Evolutionary conservation across 2,797 vertebrate species (phyloP).

Genomic region (Thalassophryne amazonica): DNA sequence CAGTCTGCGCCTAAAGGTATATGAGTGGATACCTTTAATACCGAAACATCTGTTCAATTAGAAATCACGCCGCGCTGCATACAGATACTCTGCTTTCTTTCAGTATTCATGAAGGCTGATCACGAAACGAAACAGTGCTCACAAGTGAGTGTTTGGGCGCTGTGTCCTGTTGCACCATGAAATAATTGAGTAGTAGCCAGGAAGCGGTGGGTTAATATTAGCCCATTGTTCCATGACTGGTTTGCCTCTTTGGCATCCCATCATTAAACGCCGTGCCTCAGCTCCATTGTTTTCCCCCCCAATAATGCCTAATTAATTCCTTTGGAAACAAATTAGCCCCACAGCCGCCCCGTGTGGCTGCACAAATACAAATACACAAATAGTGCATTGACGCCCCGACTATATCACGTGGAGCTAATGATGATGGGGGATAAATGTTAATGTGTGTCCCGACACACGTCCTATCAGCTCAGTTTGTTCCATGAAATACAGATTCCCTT

Average conservation of each 20-base stretch:
- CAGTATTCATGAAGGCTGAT: conserved; percentile 18
- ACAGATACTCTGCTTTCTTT: conserved; percentile 21
- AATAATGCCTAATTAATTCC: conserved; percentile 69
- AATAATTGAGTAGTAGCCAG: conserved; percentile 56
- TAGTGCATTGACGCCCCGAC: conserved; percentile 1
- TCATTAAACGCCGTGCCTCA: conserved; percentile 56
- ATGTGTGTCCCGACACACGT: not conserved
- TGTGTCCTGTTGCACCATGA: conserved; percentile 26
- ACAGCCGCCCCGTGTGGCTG: conserved; percentile 34
- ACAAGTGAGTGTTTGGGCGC: not conserved
- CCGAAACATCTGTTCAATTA: conserved; percentile 42
- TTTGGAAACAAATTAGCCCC: conserved; percentile 61
- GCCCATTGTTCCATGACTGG: conserved; percentile 66
- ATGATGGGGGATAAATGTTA: conserved; percentile 21
- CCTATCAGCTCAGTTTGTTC: conserved; percentile 13
- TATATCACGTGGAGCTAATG: conserved; percentile 18
- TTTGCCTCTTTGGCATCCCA: conserved; percentile 54
- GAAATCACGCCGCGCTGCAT: not conserved
- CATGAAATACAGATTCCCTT: conserved; percentile 7
- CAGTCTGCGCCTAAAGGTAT: conserved; percentile 17
- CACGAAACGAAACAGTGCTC: conserved; percentile 21
- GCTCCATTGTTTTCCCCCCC: conserved; percentile 54
- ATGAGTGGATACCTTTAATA: conserved; percentile 22
- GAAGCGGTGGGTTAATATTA: conserved; percentile 60
- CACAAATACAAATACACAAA: conserved; percentile 4